Base-by-base conservation (phyloP, 1,140 invertebrate species). In the Epicauta chinensis region DNA sequence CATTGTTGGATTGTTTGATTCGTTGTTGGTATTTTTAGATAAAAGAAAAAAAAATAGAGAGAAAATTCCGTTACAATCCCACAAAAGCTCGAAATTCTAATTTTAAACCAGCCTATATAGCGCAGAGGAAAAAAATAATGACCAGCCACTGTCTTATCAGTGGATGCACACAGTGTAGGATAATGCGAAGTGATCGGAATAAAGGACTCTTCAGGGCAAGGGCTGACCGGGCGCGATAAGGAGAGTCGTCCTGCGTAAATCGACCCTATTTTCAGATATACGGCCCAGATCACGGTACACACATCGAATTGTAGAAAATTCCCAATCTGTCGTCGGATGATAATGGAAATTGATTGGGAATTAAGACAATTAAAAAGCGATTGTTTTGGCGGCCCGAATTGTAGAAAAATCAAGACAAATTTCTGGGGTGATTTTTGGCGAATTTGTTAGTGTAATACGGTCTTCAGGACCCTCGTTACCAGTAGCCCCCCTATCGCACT, bases 111-210 rank as follows among this genome's bases (percentile, higher is more conserved):
- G 4, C 7, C 23, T 23, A 23, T 23, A 23, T 2, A 23, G 17
- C n/a, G n/a, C n/a, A n/a, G n/a, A n/a, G n/a, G 10, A 37, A 37
- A 51, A 53, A 38, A 43, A 49, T 15, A 49, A 43, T 23, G 47
- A 43, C 13, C 37, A 42, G 31, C 13, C 43, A 23, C 31, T n/a
- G 51, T 51, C 51, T 60, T 60, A 60, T 60, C 58, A 56, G 55
- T 36, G 48, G 34, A 60, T 60, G 58, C 55, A 57, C n/a, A n/a
- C 56, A 60, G 46, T 42, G 45, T 60, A 58, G 58, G 58, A 60
- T 60, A 58, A 57, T 60, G 47, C 55, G 48, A 53, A 57, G 50
- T 52, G 58, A 57, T 56, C 52, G 49, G 48, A 57, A 51, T 54
- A 56, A 57, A 57, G 45, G 58, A 60, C 58, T 58, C 47, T 54